Percentiles rank a stretch among this genome's conserved stretches.
Evolutionary conservation across 2,797 vertebrate species (phyloP).

Genomic region (Helicolenus hilgendorfi): DNA sequence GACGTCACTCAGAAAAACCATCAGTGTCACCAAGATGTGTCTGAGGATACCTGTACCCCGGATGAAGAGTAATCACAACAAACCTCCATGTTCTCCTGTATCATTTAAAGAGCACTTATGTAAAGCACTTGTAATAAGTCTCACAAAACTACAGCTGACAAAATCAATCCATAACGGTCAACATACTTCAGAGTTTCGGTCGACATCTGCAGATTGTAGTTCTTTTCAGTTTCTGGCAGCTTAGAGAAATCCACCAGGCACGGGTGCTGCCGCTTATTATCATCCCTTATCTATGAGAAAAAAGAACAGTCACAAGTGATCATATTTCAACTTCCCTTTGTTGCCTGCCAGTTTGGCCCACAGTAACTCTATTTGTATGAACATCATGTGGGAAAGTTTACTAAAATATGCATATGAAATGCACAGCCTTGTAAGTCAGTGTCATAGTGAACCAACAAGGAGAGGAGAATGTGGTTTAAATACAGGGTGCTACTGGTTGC

Average conservation of each 20-base stretch:
- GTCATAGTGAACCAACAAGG: conserved; percentile 59
- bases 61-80: conserved; percentile 45
- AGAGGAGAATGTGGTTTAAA: conserved; percentile 54
- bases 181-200: conserved; percentile 99
- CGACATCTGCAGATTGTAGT: conserved; percentile 99
- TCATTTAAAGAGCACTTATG: conserved; percentile 42
- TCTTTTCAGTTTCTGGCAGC: conserved; percentile 98
- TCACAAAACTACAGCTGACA: neutral
- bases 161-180: conserved; percentile 22
- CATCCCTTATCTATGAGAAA: conserved; percentile 94
- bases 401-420: conserved; percentile 58
- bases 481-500: conserved; percentile 58
- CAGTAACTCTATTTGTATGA: neutral
- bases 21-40: conserved; percentile 26
- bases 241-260: conserved; percentile 99
- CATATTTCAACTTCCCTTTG: conserved; percentile 21
- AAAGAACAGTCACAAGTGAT: conserved; percentile 45
- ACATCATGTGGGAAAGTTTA: conserved; percentile 6
- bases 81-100: neutral
- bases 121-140: conserved; percentile 37
- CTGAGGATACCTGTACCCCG: neutral
- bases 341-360: neutral
- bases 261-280: conserved; percentile 98
- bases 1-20: conserved; percentile 10
- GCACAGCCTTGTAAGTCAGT: conserved; percentile 60